These are phyloP conservation scores for Gallirallus australis DNA, from an alignment of 2,797 vertebrate genomes.

Conservation along the genomic window DNA sequence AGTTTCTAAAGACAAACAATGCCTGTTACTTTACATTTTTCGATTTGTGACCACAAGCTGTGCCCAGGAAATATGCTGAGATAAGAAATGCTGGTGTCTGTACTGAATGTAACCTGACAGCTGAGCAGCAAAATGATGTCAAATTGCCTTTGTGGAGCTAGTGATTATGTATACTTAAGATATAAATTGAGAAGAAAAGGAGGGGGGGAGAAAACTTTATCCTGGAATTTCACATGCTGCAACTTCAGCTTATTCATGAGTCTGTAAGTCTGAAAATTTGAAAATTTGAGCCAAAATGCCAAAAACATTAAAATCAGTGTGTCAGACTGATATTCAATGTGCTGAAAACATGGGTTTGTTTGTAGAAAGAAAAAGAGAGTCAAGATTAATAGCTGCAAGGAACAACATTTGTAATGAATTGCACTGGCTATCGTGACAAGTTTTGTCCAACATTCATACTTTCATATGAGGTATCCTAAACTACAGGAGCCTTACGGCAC, in stretches of 20 bases:
- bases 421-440: not conserved
- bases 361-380: not conserved
- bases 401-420: not conserved
- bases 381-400: not conserved
- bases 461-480: not conserved
- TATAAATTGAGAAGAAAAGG: not conserved
- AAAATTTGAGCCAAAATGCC: constrained; percentile 3
- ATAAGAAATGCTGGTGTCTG: not conserved
- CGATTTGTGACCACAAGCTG: not conserved
- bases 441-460: not conserved
- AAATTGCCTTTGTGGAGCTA: not conserved
- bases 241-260: not conserved
- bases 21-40: not conserved
- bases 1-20: not conserved
- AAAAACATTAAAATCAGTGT: not conserved
- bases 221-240: not conserved
- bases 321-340: not conserved
- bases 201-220: not conserved
- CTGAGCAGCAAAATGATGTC: not conserved
- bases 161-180: not conserved
- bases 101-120: not conserved
- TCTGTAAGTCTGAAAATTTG: not conserved
- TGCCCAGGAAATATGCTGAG: not conserved
- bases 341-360: not conserved
- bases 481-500: not conserved